Base-by-base conservation (phyloP, 2,888 invertebrate species). In the Apamea epomidion region DNA sequence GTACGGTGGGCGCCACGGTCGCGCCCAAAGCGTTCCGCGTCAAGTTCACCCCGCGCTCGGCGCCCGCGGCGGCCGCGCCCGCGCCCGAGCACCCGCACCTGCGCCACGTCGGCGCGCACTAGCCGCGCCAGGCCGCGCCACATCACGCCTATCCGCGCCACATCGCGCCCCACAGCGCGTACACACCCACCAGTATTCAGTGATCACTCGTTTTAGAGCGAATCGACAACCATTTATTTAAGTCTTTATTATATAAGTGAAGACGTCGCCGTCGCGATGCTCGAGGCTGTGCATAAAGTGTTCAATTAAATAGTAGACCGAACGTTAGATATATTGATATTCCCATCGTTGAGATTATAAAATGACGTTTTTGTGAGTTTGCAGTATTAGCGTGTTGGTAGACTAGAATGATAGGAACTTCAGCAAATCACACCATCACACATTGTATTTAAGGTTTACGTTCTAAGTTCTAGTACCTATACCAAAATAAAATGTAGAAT, bases 1-100 rank as follows among this genome's bases (percentile, higher is more conserved):
- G 99, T 60, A 98, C 98, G 83, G 98, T 98, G 48, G 99, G 99
- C 10, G 98, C 98, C 74, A 99, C 99, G n/a, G 98, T 99, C 74
- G 98, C 98, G 32, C 99, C 99, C 0, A 97, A 98, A 91, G 97
- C 98, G 1, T 99, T 98, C 97, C 97, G 98, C 92, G 98, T 99
- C 29, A 97, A 97, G 90, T 97, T 98, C 80, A 95, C 97, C 84
- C 97, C 97, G 10, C 97, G 98, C 65, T 87, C 92, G 80, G 91
- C 90, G 75, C 92, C 91, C 72, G 94, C 91, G 62, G 91, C 92
- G 60, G 91, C 91, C 90, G 96, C 91, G 90, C 97, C 92, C 93
- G 97, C 90, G 94, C 94, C 95, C 83, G 96, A 96, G 80, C 94
- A 95, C 89, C 89, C 91, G 72, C 94, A 96, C 91, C 95, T 95